Percentiles rank a stretch among this genome's conserved stretches.
Conservation (phyloP, 2,888 invertebrate genomes). For the Meta bourneti region DNA sequence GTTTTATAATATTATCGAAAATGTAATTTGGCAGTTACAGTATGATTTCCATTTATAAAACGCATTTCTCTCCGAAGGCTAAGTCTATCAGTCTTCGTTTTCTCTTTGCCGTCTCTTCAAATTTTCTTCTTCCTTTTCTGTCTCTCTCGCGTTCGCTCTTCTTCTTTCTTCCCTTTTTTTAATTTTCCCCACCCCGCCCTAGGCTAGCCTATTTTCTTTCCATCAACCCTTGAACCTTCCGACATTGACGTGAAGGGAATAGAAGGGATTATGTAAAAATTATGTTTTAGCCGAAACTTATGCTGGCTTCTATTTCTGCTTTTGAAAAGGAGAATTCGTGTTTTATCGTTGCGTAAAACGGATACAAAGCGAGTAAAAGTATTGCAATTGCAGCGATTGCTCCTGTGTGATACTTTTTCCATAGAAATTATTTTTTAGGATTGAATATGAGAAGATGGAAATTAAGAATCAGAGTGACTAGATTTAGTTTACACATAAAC, state of each 20-base stretch:
- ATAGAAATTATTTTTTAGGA: too few relatives aligned
- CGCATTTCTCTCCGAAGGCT: conserved; percentile 4
- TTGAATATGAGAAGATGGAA: too few relatives aligned
- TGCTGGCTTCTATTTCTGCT: not conserved
- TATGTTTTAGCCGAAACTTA: not conserved
- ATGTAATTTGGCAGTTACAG: not conserved
- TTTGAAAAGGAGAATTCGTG: not conserved
- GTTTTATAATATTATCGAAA: not conserved
- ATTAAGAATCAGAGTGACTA: too few relatives aligned
- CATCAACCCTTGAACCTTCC: conserved; percentile 74
- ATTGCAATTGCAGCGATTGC: too few relatives aligned
- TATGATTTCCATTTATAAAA: conserved; percentile 4
- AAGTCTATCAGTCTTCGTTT: conserved; percentile 52
- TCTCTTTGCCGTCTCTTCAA: conserved; percentile 51
- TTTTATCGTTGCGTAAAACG: too few relatives aligned
- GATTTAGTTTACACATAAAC: too few relatives aligned
- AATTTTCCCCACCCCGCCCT: conserved; percentile 50
- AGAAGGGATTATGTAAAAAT: conserved; percentile 65
- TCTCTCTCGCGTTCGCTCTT: conserved; percentile 11
- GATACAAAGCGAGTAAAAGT: too few relatives aligned
- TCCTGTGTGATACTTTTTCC: too few relatives aligned
- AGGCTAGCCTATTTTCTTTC: conserved; percentile 69
- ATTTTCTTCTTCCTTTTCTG: conserved; percentile 44
- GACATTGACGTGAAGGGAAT: conserved; percentile 67
- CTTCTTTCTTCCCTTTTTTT: conserved; percentile 36